These are phyloP conservation scores for Carassius carassius DNA, from an alignment of 2,113 vertebrate species.

Conservation along the genomic window DNA sequence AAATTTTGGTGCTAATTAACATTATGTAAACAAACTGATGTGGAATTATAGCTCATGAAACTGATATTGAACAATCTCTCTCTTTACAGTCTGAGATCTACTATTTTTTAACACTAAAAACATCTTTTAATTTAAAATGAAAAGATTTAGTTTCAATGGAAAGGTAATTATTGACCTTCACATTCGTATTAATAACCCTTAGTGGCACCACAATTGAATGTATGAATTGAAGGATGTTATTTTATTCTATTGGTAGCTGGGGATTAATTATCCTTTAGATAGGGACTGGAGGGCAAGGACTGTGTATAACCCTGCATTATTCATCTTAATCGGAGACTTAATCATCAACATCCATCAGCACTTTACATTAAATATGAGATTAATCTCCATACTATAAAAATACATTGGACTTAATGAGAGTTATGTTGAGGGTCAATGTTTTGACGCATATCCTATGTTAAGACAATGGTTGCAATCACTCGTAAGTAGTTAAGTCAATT, in stretches of 20 bases:
- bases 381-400: conserved; percentile 23
- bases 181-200: conserved; percentile 27
- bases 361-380: conserved; percentile 48
- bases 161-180: conserved; percentile 15
- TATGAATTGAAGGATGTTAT: conserved; percentile 59
- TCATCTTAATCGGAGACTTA: conserved; percentile 73
- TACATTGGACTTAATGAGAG: neutral
- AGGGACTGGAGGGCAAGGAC: conserved; percentile 68
- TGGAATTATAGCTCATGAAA: too few species aligned
- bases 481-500: neutral
- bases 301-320: conserved; percentile 35
- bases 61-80: too few species aligned
- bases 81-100: too few species aligned
- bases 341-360: conserved; percentile 60
- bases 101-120: too few species aligned
- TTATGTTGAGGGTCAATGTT: neutral
- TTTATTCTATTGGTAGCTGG: conserved; percentile 63
- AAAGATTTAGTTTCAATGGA: neutral
- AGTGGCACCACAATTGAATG: conserved; percentile 53
- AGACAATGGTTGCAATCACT: neutral
- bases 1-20: too few species aligned
- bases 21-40: too few species aligned
- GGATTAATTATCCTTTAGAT: conserved; percentile 70
- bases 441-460: neutral
- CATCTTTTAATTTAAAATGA: too few species aligned